phyloP scores from a whole-genome alignment of 2,797 vertebrate genomes.

The Macrochelys suwanniensis region DNA sequence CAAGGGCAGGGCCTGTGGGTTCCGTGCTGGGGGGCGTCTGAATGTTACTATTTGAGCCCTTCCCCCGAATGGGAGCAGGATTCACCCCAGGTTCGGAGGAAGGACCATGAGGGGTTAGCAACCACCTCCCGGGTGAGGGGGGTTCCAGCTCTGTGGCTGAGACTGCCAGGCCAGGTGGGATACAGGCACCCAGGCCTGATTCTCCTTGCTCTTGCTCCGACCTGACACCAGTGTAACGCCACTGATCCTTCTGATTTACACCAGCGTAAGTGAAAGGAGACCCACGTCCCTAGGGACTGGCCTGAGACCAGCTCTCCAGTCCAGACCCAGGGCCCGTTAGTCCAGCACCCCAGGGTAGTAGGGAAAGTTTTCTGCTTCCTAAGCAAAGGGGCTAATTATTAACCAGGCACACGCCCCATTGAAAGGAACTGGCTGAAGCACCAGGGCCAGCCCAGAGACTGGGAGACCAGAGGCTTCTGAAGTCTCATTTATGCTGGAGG shows the following conservation, averaged over 20 bases:
- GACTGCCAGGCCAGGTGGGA: not conserved
- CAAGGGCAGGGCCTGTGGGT: not conserved
- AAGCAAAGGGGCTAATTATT: not conserved
- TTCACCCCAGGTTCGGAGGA: not conserved
- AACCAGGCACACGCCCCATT: not conserved
- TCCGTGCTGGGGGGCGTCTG: not conserved
- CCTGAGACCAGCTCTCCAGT: not conserved
- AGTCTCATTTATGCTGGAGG: not conserved
- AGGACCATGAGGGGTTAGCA: not conserved
- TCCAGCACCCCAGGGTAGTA: not conserved
- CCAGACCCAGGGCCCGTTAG: not conserved
- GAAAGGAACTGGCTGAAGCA: not conserved
- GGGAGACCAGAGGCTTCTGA: not conserved
- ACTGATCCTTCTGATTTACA: not conserved
- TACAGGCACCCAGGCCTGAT: not conserved
- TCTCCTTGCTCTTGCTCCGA: not conserved
- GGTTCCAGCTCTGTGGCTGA: not conserved
- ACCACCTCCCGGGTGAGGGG: not conserved
- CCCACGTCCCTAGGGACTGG: not conserved
- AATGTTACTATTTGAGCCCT: not conserved
- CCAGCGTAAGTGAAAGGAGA: not conserved
- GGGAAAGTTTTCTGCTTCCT: not conserved
- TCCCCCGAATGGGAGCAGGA: not conserved
- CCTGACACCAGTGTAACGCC: not conserved
- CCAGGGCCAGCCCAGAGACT: not conserved